phyloP scores from a whole-genome alignment of 2,113 vertebrate genomes.

The Centropristis striata region DNA sequence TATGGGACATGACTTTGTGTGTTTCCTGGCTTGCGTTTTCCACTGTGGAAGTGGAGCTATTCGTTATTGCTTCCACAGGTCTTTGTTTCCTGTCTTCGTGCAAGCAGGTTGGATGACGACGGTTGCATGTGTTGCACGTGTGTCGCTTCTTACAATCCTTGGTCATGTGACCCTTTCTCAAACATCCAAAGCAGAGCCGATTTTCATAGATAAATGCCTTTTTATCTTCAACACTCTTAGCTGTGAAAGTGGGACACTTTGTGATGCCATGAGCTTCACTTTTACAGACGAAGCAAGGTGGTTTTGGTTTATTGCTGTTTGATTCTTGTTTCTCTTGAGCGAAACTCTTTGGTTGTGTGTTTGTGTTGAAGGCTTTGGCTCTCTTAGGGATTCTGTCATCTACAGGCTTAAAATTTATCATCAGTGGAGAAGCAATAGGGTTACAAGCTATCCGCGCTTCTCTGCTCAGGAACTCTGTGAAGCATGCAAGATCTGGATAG shows the following conservation, averaged over 20 bases:
- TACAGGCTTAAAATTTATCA: not conserved
- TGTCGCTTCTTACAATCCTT: not conserved
- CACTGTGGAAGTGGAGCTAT: not conserved
- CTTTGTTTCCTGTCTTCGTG: not conserved
- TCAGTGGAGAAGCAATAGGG: conserved; percentile 5
- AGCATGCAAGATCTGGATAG: conserved; percentile 30
- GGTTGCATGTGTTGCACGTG: not conserved
- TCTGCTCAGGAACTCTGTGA: conserved; percentile 21
- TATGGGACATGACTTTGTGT: not conserved
- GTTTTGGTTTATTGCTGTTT: not conserved
- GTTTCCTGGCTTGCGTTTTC: not conserved
- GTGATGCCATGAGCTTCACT: not conserved
- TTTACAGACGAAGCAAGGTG: not conserved
- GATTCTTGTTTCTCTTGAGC: not conserved
- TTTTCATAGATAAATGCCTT: conserved; percentile 26
- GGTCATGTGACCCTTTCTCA: not conserved
- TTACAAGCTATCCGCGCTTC: conserved; percentile 38
- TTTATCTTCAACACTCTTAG: not conserved
- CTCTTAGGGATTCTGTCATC: not conserved
- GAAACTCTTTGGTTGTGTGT: not conserved
- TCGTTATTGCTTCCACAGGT: not conserved
- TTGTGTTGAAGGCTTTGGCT: not conserved
- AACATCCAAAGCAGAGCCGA: conserved; percentile 17
- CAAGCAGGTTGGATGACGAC: conserved; percentile 10
- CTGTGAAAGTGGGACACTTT: not conserved